phyloP scores from a whole-genome alignment of 2,113 vertebrate genomes.

The Chaenogobius annularis region DNA sequence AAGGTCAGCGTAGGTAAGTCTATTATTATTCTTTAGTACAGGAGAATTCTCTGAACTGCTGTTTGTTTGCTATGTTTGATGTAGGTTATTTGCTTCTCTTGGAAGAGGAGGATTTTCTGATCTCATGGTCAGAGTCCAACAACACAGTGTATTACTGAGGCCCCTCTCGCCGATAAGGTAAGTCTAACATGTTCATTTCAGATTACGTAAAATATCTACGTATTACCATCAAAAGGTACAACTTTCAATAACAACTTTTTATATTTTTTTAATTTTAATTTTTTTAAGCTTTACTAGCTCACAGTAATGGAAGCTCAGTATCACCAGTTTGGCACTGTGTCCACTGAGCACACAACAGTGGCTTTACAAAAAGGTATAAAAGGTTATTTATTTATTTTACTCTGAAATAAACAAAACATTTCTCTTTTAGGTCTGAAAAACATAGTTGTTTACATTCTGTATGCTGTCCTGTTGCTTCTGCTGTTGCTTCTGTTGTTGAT shows the following conservation, averaged over 20 bases:
- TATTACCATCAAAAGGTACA: no score
- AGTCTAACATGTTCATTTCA: neutral
- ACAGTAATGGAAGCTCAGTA: conserved; percentile 51
- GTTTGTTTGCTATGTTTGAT: neutral
- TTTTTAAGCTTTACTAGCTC: neutral
- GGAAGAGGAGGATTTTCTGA: conserved; percentile 43
- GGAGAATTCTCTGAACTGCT: no score
- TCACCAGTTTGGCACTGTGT: conserved; percentile 28
- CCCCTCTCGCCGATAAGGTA: conserved; percentile 20
- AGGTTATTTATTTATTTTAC: neutral
- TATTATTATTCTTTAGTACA: no score
- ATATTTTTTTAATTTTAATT: neutral
- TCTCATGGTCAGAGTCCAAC: conserved; percentile 50
- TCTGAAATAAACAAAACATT: neutral
- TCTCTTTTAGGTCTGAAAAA: conserved; percentile 37
- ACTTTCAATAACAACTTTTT: neutral
- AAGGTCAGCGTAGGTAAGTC: no score
- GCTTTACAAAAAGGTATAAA: conserved; percentile 29
- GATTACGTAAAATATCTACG: no score
- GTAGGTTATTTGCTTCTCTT: conserved; percentile 24
- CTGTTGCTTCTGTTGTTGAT: conserved; percentile 53
- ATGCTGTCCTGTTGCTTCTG: conserved; percentile 50
- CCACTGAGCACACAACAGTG: neutral
- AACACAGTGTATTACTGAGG: conserved; percentile 1
- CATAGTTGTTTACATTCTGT: conserved; percentile 30